Percentiles rank a stretch among this genome's conserved stretches.
These are phyloP conservation scores for Parazoanthus swiftii DNA, from an alignment of 92 coral and sea anemone genomes.

Conservation along the genomic window DNA sequence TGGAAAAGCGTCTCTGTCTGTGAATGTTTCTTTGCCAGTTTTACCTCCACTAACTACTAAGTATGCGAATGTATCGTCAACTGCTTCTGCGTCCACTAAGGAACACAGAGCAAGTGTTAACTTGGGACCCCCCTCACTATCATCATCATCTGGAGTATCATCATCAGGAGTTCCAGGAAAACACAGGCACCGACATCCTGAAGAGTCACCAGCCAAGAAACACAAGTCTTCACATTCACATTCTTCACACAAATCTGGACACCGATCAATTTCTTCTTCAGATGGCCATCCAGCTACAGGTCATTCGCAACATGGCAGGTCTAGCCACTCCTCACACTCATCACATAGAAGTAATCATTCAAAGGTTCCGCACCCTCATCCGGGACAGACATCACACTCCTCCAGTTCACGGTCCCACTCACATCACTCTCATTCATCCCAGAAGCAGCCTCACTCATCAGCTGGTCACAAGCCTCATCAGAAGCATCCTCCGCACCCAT, in stretches of 20 bases:
- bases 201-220: slow-evolving; percentile 80
- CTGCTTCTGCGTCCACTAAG: slow-evolving; percentile 64
- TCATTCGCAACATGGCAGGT: slow-evolving; percentile 53
- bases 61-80: slow-evolving; percentile 75
- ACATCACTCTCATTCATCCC: slow-evolving; percentile 53
- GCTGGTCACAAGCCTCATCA: slow-evolving; percentile 68
- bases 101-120: slow-evolving; percentile 61
- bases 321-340: slow-evolving; percentile 58
- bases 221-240: slow-evolving; percentile 79
- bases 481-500: slow-evolving; percentile 32
- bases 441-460: slow-evolving; percentile 60
- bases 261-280: slow-evolving; percentile 58
- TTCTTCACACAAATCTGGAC: slow-evolving; percentile 50
- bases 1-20: slow-evolving; percentile 73
- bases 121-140: slow-evolving; percentile 46
- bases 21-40: slow-evolving; percentile 73
- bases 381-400: slow-evolving; percentile 51
- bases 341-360: slow-evolving; percentile 67
- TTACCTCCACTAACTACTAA: slow-evolving; percentile 89
- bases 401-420: slow-evolving; percentile 50
- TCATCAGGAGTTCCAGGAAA: slow-evolving; percentile 52
- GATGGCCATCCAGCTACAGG: slow-evolving; percentile 40
- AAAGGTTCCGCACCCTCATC: slow-evolving; percentile 46
- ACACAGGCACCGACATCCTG: slow-evolving; percentile 74
- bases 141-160: slow-evolving; percentile 48